These are phyloP conservation scores for Numida meleagris DNA, from an alignment of 2,113 vertebrate species.

Conservation along the genomic window DNA sequence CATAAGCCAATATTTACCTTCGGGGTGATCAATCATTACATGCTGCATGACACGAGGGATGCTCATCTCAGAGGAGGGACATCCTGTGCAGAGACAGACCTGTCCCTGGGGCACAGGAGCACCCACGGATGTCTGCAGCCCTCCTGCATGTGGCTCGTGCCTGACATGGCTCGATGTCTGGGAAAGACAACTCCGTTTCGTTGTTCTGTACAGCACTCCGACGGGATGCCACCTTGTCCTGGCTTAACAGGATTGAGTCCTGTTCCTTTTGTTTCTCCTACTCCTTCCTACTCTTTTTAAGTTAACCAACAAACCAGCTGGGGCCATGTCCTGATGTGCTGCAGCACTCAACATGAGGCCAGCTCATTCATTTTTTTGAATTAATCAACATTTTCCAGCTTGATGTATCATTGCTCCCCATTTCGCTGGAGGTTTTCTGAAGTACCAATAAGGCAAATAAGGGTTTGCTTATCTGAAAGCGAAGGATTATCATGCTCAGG, in stretches of 20 bases:
- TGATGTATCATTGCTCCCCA: neutral
- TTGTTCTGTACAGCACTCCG: neutral
- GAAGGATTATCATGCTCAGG: neutral
- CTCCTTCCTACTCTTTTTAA: neutral
- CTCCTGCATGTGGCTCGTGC: neutral
- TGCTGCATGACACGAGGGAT: neutral
- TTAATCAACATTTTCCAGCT: neutral
- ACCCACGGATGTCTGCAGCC: fast-evolving
- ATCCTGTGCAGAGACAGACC: neutral
- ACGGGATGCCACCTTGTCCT: neutral
- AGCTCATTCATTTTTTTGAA: neutral
- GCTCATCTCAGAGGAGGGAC: fast-evolving
- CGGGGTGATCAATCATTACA: neutral
- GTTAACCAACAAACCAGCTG: neutral
- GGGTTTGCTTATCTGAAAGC: neutral
- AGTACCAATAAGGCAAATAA: neutral
- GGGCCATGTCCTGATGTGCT: neutral
- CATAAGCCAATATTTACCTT: slow-evolving; percentile 1
- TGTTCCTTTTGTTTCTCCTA: too few relatives aligned
- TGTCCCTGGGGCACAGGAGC: neutral
- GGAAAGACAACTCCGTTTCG: neutral
- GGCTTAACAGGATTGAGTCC: neutral
- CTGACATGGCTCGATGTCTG: neutral
- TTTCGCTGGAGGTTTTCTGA: neutral
- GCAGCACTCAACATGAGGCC: neutral